Percentiles rank a stretch among this genome's conserved stretches.
Evolutionary conservation across 2,113 vertebrate species (phyloP).

Genomic region (Thalassarche chlororhynchos): DNA sequence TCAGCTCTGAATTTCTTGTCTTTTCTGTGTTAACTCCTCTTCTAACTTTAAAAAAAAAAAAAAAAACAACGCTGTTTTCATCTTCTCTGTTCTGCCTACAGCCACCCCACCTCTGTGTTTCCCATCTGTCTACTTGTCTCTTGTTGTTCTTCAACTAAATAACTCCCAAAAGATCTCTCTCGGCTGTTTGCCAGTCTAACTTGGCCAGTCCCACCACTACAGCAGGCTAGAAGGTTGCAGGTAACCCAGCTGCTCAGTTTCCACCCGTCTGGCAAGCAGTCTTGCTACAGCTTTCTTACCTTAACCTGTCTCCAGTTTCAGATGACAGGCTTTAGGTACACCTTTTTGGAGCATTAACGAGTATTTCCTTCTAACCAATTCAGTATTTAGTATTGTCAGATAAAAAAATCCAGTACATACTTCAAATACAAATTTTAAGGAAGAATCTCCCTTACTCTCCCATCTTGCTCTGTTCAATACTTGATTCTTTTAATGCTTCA

Average conservation of each 20-base stretch:
- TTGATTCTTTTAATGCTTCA: background rate
- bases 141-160: background rate
- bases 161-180: background rate
- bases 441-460: background rate
- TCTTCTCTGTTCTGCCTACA: constrained; percentile 46
- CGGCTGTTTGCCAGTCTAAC: background rate
- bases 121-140: constrained; percentile 26
- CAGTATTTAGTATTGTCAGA: background rate
- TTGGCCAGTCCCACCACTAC: background rate
- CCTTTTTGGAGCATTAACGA: background rate
- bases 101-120: background rate
- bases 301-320: background rate
- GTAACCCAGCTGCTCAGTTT: background rate
- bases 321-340: background rate
- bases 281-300: background rate
- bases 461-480: background rate
- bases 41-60: background rate
- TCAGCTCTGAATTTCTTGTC: constrained; percentile 13
- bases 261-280: background rate
- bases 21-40: constrained; percentile 6
- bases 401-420: background rate
- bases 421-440: background rate
- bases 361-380: background rate
- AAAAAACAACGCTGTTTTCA: background rate
- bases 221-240: background rate